These are phyloP conservation scores for Dryococelus australis DNA, from an alignment of 2,888 invertebrate genomes.

Conservation along the genomic window DNA sequence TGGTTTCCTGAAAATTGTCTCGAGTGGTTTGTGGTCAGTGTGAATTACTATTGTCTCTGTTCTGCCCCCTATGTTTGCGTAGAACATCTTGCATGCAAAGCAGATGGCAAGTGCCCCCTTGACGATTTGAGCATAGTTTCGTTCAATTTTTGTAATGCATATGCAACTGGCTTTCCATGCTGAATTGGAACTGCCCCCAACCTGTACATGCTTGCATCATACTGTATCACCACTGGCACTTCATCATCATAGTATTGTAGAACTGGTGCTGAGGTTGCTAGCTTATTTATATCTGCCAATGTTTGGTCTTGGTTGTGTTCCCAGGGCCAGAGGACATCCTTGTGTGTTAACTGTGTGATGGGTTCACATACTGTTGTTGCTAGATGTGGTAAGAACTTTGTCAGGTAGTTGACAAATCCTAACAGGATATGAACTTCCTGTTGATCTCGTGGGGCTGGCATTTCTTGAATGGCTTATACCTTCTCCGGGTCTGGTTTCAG, in stretches of 20 bases:
- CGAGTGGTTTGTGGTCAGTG: neutral
- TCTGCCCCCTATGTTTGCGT: neutral
- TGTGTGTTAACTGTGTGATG: neutral
- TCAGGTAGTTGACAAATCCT: slow-evolving; percentile 1
- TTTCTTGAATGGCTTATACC: neutral
- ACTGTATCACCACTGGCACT: neutral
- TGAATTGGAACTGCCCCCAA: neutral
- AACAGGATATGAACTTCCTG: neutral
- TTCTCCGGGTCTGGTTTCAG: neutral
- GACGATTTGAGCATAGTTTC: neutral
- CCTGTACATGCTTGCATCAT: neutral
- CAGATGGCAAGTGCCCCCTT: neutral
- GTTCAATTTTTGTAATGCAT: neutral
- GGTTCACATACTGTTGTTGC: neutral
- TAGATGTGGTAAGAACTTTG: too few species aligned
- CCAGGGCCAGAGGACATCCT: neutral
- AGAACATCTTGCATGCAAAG: neutral
- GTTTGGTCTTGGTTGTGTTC: neutral
- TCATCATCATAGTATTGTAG: neutral
- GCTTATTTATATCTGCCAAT: neutral
- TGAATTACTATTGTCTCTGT: neutral
- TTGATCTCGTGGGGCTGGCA: neutral
- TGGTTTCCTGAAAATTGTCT: slow-evolving; percentile 19
- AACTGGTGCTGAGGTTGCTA: neutral
- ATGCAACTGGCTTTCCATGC: slow-evolving; percentile 11